Conservation (phyloP, 2,888 invertebrate genomes). For the Galerucella calmariensis region DNA sequence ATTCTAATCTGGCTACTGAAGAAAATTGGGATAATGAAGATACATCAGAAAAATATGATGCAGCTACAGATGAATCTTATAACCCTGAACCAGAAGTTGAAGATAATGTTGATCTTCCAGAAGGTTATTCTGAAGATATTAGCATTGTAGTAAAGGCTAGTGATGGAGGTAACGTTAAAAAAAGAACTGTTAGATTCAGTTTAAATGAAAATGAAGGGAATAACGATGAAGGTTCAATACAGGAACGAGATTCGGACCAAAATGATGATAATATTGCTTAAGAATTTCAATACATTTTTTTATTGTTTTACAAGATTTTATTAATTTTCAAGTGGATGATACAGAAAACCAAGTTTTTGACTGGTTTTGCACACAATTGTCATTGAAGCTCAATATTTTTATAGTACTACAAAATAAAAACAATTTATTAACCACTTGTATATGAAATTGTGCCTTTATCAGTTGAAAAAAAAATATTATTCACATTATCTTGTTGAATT, state of each 20-base stretch:
- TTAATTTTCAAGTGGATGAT: no score
- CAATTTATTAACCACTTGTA: no score
- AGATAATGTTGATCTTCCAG: constrained; percentile 11
- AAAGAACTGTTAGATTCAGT: constrained; percentile 40
- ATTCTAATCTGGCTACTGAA: constrained; percentile 16
- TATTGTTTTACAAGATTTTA: no score
- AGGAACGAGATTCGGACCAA: background rate
- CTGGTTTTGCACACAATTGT: background rate
- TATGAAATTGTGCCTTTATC: no score
- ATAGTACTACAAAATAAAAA: background rate
- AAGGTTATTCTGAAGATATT: constrained; percentile 26
- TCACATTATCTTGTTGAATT: no score
- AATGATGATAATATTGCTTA: background rate
- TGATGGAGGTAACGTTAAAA: constrained; percentile 32
- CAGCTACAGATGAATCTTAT: constrained; percentile 5
- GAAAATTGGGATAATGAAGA: constrained; percentile 37
- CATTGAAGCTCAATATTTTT: background rate
- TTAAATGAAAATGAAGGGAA: constrained; percentile 18
- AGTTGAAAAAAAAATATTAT: no score
- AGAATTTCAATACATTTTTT: background rate
- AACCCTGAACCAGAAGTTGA: constrained; percentile 15
- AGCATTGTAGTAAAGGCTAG: constrained; percentile 40
- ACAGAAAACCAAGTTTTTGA: no score
- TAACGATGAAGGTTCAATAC: background rate
- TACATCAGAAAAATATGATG: constrained; percentile 7